A percentile compares a stretch with the other conserved stretches of the same genome.
Conservation (phyloP, 2,888 invertebrate genomes). For the Drosophila pseudotalamancana region DNA sequence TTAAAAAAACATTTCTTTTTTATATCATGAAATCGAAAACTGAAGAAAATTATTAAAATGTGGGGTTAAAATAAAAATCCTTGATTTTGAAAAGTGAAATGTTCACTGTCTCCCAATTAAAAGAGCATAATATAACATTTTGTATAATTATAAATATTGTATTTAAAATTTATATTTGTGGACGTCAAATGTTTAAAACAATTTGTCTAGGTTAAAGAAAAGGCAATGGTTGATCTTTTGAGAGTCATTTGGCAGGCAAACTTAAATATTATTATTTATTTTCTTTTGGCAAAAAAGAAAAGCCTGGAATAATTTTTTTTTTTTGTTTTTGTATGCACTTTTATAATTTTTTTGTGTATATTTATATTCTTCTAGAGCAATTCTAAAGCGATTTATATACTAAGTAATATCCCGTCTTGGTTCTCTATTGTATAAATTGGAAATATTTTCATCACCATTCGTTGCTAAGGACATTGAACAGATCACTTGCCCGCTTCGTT, state of each 20-base stretch:
- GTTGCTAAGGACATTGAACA: not conserved
- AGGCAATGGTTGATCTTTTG: conserved; percentile 1
- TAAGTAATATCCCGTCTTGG: conserved; percentile 22
- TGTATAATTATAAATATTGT: not conserved
- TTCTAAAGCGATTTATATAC: conserved; percentile 30
- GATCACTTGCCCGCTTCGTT: conserved; percentile 89
- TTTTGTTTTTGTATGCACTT: not conserved
- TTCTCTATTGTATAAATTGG: conserved; percentile 21
- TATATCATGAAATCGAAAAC: not conserved
- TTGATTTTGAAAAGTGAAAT: too few relatives aligned
- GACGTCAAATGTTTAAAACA: not conserved
- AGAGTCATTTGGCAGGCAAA: not conserved
- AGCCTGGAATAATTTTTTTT: not conserved
- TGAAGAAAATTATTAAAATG: too few relatives aligned
- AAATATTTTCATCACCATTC: not conserved
- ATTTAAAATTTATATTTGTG: not conserved
- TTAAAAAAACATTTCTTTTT: not conserved
- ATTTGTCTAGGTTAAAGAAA: not conserved
- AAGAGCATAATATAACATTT: not conserved
- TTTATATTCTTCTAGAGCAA: conserved; percentile 12
- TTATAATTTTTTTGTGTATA: conserved; percentile 1
- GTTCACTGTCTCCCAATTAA: too few relatives aligned
- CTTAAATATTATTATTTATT: not conserved
- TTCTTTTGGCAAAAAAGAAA: not conserved
- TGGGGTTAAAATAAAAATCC: not conserved